Evolutionary conservation across 2,113 vertebrate species (phyloP), one percentile per base, ranked within the genome.

Genomic region (Thinocorus orbignyianus): DNA sequence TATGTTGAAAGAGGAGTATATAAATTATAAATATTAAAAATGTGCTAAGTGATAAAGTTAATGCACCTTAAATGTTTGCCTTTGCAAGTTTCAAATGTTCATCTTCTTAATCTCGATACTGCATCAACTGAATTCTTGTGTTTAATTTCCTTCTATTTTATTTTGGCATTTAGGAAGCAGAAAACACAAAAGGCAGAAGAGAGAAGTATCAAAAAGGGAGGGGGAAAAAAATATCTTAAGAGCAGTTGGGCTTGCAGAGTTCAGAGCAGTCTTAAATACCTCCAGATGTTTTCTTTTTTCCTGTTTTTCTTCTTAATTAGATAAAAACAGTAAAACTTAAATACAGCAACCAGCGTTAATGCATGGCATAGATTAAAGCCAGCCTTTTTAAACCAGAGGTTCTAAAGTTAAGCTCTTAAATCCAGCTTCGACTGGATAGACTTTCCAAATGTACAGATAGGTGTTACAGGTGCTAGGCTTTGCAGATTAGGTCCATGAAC

Each of bases 301-400:
- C 73, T 95, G 92, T 94, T 97, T 97, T 96, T 70, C 77, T 96
- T 96, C 83, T 94, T 96, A 97, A 97, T 96, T 97, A 94, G 94
- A 97, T 96, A 96, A 97, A 96, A 95, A 87, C 93, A 96, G 92
- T 96, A 94, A 94, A 95, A 94, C 95, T 95, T 94, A 95, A 95
- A 93, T 96, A 90, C 88, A 93, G 91, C 93, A 97, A 91, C 90
- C 84, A 84, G 83, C 2, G 12, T 94, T 97, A 97, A 96, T 87
- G 88, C 70, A 89, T 89, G 74, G 89, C 70, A 62, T 89, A 96
- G 92, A 96, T 96, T 96, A 96, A 96, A 96, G 95, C 81, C 95
- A 97, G 85, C 93, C 83, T 93, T 94, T 95, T 89, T 66, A 89
- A 92, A 92, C 81, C 57, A 76, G 12, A 91, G 81, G 58, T 95